Evolutionary conservation across 2,797 vertebrate species (phyloP), one percentile per base, ranked within the genome.

Genomic region (Psittacula echo): DNA sequence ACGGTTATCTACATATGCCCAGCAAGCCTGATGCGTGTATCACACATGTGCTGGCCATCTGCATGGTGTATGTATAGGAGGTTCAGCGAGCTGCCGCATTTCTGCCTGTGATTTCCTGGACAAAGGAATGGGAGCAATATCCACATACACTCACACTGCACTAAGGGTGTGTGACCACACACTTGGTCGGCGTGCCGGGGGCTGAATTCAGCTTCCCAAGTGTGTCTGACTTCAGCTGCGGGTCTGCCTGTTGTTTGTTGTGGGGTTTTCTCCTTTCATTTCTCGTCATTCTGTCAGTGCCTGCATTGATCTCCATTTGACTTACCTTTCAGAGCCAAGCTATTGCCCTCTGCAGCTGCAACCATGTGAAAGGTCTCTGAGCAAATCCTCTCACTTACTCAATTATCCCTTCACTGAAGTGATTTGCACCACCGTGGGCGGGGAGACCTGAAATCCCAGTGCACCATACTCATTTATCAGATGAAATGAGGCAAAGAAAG

Each of bases 401-500:
- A 96, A 93, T 97, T 96, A 96, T 93, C 72, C 91, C 81, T 86
- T 95, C 91, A 73, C 68, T 77, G 71, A 87, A 90, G 71, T 71
- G 91, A 89, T 94, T 92, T 96, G 91, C 75, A 61, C 84, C 5
- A 24, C 90, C 0, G 2, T 61, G 76, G 87, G 88, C 1, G 1
- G 79, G 75, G 86, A 94, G 77, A 94, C 64, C 87, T 90, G 75
- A 94, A 88, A 93, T 97, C 90, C 93, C 93, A 58, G 75, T 45
- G 85, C 95, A 89, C 90, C 62, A 82, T 32, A 7, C 87, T 96
- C 96, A 96, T 97, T 97, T 96, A 95, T 97, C 96, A 97, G 96
- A 91, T 93, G 97, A 97, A 97, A 97, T 95, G 97, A 97, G 93
- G 96, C 96, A 97, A 86, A 90, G 93, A 92, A 96, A 95, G 96